Evolutionary conservation across 2,888 invertebrate genomes (phyloP), one percentile per base, ranked within the genome.

Genomic region (Exephanes ischioxanthus): DNA sequence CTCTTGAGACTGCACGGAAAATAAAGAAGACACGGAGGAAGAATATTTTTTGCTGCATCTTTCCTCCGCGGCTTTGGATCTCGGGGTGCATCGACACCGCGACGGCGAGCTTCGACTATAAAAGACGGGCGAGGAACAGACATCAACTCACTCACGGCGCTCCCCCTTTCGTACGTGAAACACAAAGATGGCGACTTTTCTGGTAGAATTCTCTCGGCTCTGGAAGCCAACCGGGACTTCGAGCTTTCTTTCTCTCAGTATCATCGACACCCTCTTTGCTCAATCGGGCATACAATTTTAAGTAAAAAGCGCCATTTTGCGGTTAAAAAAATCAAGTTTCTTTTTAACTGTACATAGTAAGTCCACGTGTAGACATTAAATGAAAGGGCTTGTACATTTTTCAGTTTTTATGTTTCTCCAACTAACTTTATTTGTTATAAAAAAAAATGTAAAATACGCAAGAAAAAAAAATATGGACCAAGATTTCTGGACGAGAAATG

Each of bases 161-260:
- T 61, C 48, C 30, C 16, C 45, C 61, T 58, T 70, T 72, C 22
- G 85, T 83, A 85, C 87, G 87, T 88, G 89, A 89, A 88, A 89
- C 89, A 90, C 89, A 91, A 92, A 93, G 90, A 92, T 92, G 92
- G 91, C 91, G 87, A 90, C 89, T 81, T 73, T 75, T 72, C 77
- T 19, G 71, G 70, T 68, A 51, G 58, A 68, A 73, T 55, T 72
- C 33, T 55, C 83, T 14, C 58, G 14, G 26, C 16, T 26, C 30
- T 7, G n/a, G 19, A 53, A 53, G 1, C 61, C 61, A 14, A 26
- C 0, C 4, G 16, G 61, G 7, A 6, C 7, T 19, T 9, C 7
- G 19, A 19, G 53, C 53, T 19, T 19, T 9, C 6, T 4, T 19
- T 19, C 19, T 1, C 19, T 19, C 19, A 0, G 53, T 19, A 53